Evolutionary conservation across 2,113 vertebrate genomes (phyloP).

Genomic region (Indri indri): DNA sequence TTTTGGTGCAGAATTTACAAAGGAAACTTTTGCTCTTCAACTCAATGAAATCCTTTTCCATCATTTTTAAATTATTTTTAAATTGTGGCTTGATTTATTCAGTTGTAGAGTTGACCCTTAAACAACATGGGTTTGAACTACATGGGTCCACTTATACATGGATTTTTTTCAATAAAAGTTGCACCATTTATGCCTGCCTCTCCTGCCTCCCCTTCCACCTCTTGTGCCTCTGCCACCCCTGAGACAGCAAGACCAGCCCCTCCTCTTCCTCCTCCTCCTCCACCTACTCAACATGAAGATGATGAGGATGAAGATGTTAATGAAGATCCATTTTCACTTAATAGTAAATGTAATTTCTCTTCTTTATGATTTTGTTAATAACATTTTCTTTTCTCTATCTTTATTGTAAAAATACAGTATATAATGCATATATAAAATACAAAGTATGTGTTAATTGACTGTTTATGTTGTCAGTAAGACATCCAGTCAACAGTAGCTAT

Average conservation of each 20-base stretch:
- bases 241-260: neutral
- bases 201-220: neutral
- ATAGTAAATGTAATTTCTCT: neutral
- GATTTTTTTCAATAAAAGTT: neutral
- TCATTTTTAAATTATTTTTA: conserved; percentile 19
- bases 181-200: neutral
- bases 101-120: neutral
- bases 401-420: neutral
- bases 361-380: neutral
- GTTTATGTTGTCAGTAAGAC: neutral
- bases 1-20: neutral
- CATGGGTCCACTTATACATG: neutral
- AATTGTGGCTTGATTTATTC: neutral
- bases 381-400: neutral
- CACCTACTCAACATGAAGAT: neutral
- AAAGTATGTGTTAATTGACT: neutral
- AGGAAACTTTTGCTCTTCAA: conserved; percentile 2
- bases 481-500: neutral
- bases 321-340: neutral
- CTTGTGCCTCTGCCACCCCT: neutral
- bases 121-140: neutral
- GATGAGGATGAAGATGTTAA: neutral
- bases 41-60: neutral
- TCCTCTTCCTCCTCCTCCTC: neutral
- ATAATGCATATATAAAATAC: neutral